Evolutionary conservation across 2,113 vertebrate genomes (phyloP).

Genomic region (Thinocorus orbignyianus): DNA sequence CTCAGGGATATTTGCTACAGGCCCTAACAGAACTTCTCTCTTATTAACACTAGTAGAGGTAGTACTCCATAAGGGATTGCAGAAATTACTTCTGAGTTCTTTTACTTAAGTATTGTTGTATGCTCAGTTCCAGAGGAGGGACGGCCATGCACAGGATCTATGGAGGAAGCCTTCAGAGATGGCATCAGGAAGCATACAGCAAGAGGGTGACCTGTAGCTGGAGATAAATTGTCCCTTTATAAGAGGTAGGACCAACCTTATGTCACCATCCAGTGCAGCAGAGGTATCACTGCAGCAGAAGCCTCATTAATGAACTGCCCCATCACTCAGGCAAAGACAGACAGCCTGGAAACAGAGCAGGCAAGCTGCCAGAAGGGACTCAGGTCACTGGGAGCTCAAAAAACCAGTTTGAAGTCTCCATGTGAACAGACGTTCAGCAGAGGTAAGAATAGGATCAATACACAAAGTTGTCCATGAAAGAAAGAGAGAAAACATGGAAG

Average conservation of each 20-base stretch:
- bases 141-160: background rate
- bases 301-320: background rate
- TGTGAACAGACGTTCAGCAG: background rate
- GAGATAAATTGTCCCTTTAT: background rate
- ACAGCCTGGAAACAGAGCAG: background rate
- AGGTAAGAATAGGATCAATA: background rate
- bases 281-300: background rate
- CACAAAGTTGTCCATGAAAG: background rate
- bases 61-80: background rate
- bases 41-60: background rate
- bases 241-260: background rate
- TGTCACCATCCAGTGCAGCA: background rate
- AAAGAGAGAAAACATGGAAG: background rate
- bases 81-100: background rate
- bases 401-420: background rate
- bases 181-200: background rate
- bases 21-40: background rate
- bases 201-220: background rate
- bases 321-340: background rate
- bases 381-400: background rate
- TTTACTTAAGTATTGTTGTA: background rate
- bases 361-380: background rate
- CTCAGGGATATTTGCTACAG: background rate
- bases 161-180: background rate
- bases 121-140: background rate